phyloP scores from a whole-genome alignment of 2,797 vertebrate species.

The Eospalax fontanierii region DNA sequence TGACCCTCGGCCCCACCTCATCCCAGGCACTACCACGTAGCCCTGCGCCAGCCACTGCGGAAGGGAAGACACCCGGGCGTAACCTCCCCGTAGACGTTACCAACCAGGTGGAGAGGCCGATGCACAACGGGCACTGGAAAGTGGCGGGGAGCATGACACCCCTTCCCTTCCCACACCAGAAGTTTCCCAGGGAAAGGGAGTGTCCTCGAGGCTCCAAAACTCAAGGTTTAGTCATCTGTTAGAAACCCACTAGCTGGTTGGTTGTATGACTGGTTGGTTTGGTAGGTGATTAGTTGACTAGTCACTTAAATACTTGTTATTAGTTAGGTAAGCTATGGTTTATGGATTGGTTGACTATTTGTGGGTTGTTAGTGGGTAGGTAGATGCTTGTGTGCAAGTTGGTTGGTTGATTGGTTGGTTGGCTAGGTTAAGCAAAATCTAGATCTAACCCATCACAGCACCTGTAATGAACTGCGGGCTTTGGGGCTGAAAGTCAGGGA shows the following conservation, averaged over 20 bases:
- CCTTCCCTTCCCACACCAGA: not conserved
- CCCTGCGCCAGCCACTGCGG: not conserved
- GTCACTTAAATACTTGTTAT: not conserved
- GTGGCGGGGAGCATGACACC: not conserved
- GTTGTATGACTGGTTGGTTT: not conserved
- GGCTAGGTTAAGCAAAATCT: not conserved
- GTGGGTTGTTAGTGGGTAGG: not conserved
- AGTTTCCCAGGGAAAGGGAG: accelerated
- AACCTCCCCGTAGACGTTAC: not conserved
- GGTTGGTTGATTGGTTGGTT: not conserved
- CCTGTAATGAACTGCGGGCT: not conserved
- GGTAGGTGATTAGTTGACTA: not conserved
- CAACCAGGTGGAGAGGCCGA: not conserved
- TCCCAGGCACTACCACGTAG: not conserved
- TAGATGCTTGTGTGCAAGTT: not conserved
- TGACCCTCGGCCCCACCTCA: not conserved
- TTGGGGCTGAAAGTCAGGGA: not conserved
- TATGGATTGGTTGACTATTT: not conserved
- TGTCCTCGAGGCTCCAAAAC: too few relatives aligned
- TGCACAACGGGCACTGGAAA: not conserved
- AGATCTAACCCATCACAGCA: not conserved
- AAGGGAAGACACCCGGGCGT: not conserved
- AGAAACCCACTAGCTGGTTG: not conserved
- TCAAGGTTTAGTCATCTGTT: too few relatives aligned
- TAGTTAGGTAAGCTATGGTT: not conserved